Evolutionary conservation across 2,888 invertebrate genomes (phyloP).

Genomic region (Dynastes maya): DNA sequence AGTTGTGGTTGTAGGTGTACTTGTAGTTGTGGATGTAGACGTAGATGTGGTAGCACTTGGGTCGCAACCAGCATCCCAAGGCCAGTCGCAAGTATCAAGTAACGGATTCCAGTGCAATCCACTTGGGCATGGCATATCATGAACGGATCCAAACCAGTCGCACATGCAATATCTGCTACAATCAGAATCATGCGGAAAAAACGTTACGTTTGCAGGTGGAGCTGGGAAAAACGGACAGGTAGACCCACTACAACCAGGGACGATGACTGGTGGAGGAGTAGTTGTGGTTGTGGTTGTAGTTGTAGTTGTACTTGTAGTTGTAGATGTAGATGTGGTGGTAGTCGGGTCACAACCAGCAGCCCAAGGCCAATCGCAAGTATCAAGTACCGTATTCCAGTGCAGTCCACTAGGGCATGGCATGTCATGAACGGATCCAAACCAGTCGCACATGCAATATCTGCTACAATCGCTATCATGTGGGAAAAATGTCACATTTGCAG

Average conservation of each 20-base stretch:
- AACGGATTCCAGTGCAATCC: constrained; percentile 14
- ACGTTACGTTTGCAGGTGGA: constrained; percentile 18
- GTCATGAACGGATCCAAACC: constrained; percentile 43
- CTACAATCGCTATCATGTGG: constrained; percentile 44
- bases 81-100: constrained; percentile 19
- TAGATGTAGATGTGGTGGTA: not conserved
- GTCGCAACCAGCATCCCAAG: constrained; percentile 49
- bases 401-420: constrained; percentile 54
- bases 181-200: constrained; percentile 19
- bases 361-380: constrained; percentile 57
- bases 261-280: not conserved
- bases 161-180: constrained; percentile 33
- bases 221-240: not conserved
- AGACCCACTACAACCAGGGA: not conserved
- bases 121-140: constrained; percentile 11
- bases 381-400: constrained; percentile 53
- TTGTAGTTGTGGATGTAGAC: not conserved
- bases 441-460: constrained; percentile 54
- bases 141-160: constrained; percentile 22
- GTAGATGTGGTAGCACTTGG: not conserved
- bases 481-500: constrained; percentile 31
- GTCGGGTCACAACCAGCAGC: constrained; percentile 49
- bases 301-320: not conserved
- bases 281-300: not conserved
- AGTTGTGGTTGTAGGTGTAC: not conserved